Percentiles rank a stretch among this genome's conserved stretches.
Conservation (phyloP, 2,888 invertebrate genomes). For the Mimas tiliae region DNA sequence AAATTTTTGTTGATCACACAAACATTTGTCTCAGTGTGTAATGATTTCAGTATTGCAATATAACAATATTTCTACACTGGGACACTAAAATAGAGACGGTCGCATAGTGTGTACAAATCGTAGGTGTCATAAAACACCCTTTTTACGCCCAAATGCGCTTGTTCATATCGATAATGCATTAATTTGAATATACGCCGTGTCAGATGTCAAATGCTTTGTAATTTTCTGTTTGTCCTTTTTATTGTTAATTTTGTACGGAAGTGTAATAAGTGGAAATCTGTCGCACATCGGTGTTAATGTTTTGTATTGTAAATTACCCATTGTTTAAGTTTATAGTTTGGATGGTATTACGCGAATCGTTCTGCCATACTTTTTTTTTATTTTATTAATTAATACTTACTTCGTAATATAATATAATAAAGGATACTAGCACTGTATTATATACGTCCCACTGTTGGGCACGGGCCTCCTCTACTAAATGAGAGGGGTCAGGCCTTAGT, state of each 20-base stretch:
- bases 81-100: constrained; percentile 26
- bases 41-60: too few species aligned
- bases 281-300: constrained; percentile 20
- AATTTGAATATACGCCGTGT: constrained; percentile 85
- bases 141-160: constrained; percentile 75
- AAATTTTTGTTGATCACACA: too few species aligned
- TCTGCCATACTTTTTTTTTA: too few species aligned
- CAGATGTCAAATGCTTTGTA: constrained; percentile 84
- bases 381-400: too few species aligned
- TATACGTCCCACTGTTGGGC: too few species aligned
- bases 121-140: constrained; percentile 70
- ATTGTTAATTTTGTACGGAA: constrained; percentile 67
- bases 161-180: constrained; percentile 81
- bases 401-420: too few species aligned
- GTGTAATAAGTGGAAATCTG: constrained; percentile 40
- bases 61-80: not conserved
- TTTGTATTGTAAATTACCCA: constrained; percentile 1
- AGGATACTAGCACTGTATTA: too few species aligned
- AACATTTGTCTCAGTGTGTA: too few species aligned
- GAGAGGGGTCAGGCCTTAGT: too few species aligned
- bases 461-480: too few species aligned
- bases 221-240: constrained; percentile 75
- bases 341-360: too few species aligned
- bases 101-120: constrained; percentile 48
- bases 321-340: not conserved